A percentile compares a stretch with the other conserved stretches of the same genome.
Evolutionary conservation across 2,888 invertebrate species (phyloP).

Genomic region (Halictus ligatus): DNA sequence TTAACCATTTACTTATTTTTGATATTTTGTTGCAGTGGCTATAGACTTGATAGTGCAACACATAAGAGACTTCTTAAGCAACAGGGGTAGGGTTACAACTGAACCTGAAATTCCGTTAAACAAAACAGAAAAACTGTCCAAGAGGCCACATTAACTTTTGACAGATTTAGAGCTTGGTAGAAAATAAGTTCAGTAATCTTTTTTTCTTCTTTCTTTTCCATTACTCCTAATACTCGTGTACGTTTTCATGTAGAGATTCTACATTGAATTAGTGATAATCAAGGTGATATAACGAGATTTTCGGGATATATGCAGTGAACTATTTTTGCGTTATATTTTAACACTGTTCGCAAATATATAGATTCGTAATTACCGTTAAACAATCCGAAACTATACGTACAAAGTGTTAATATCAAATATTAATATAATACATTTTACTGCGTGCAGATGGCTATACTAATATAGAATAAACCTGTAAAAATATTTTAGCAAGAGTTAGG

Average conservation of each 20-base stretch:
- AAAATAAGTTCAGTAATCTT: conserved; percentile 32
- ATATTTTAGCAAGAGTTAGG: conserved; percentile 30
- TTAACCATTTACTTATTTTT: conserved; percentile 45
- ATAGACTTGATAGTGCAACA: conserved; percentile 99
- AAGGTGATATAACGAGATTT: conserved; percentile 32
- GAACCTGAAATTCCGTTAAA: conserved; percentile 78
- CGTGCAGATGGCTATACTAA: conserved; percentile 26
- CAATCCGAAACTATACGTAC: conserved; percentile 29
- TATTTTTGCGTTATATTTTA: conserved; percentile 26
- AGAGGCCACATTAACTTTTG: conserved; percentile 80
- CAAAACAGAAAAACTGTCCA: conserved; percentile 76
- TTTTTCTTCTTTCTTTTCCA: conserved; percentile 13
- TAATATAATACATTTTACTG: conserved; percentile 22
- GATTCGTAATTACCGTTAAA: conserved; percentile 17
- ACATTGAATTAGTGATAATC: conserved; percentile 33
- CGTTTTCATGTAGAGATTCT: conserved; percentile 31
- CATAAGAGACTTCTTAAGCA: conserved; percentile 94
- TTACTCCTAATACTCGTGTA: conserved; percentile 41
- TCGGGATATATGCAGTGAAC: conserved; percentile 6
- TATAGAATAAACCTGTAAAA: conserved; percentile 39
- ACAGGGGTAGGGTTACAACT: conserved; percentile 83
- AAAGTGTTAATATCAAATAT: conserved; percentile 37
- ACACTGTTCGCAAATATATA: conserved; percentile 11
- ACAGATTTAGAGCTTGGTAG: conserved; percentile 19
- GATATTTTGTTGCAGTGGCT: conserved; percentile 91